phyloP scores from a whole-genome alignment of 2,113 vertebrate genomes.

The Ophthalmolycus amberensis region DNA sequence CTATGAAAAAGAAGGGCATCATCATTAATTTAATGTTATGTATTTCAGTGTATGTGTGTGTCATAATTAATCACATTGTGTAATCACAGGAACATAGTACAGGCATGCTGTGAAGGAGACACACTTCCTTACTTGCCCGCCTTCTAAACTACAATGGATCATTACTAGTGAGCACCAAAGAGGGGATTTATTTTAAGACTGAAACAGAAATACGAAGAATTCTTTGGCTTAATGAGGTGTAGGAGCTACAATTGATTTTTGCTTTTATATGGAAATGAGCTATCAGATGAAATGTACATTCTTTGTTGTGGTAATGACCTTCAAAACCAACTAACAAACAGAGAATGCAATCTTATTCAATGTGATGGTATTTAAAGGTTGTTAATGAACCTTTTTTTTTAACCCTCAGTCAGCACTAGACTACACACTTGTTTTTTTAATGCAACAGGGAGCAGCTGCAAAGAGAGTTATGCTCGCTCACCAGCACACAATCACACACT shows the following conservation, averaged over 20 bases:
- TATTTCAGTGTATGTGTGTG: not conserved
- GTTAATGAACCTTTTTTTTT: conserved; percentile 43
- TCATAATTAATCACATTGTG: conserved; percentile 15
- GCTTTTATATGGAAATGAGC: conserved; percentile 82
- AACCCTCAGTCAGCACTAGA: conserved; percentile 1
- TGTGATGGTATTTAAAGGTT: conserved; percentile 55
- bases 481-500: not conserved
- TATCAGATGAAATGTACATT: conserved; percentile 50
- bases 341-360: conserved; percentile 44
- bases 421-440: conserved; percentile 8
- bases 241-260: conserved; percentile 47
- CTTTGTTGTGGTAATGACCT: conserved; percentile 76
- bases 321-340: conserved; percentile 64
- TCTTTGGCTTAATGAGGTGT: conserved; percentile 73
- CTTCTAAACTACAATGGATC: conserved; percentile 17
- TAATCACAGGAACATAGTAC: conserved; percentile 3
- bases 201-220: conserved; percentile 45
- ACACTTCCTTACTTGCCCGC: not conserved
- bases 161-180: conserved; percentile 36
- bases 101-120: not conserved
- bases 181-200: conserved; percentile 42
- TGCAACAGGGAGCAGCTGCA: conserved; percentile 28
- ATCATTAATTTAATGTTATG: not conserved
- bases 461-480: not conserved
- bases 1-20: not conserved